These are phyloP conservation scores for Chiroxiphia lanceolata DNA, from an alignment of 2,797 vertebrate species.

Conservation along the genomic window DNA sequence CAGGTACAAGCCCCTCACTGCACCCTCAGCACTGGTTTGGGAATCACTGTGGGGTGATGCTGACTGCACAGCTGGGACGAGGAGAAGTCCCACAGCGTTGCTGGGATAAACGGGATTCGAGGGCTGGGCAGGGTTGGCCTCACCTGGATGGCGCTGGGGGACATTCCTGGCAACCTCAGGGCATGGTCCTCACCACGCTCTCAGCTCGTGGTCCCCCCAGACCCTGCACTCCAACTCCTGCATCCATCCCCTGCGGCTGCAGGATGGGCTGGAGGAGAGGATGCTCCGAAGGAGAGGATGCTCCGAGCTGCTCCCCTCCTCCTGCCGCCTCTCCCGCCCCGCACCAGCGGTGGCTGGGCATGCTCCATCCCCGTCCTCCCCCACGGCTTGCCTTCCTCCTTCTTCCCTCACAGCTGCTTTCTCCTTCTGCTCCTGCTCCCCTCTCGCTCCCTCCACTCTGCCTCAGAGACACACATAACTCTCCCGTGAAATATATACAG, in stretches of 20 bases:
- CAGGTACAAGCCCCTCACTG: accelerated
- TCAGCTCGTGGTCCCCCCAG: neutral
- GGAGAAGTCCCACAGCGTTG: accelerated
- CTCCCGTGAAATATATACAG: constrained; percentile 84
- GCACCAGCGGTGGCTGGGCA: neutral
- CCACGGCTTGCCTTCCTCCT: neutral
- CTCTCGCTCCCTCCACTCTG: constrained; percentile 69
- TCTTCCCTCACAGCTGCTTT: constrained; percentile 70
- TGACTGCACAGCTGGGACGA: neutral
- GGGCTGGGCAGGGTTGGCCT: no score
- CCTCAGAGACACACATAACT: constrained; percentile 80
- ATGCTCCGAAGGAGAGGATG: neutral
- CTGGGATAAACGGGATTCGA: accelerated
- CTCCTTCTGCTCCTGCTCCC: constrained; percentile 75
- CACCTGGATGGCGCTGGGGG: neutral
- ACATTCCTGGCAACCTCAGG: neutral
- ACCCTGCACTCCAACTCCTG: neutral
- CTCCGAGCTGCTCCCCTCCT: neutral
- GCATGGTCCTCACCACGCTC: neutral
- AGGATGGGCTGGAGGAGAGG: neutral
- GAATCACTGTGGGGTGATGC: accelerated
- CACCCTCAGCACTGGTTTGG: accelerated
- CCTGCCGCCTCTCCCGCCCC: neutral
- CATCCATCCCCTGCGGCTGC: neutral
- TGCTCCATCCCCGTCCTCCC: neutral